Base-by-base conservation (phyloP, 2,888 invertebrate species). In the Troglohyphantes excavatus region DNA sequence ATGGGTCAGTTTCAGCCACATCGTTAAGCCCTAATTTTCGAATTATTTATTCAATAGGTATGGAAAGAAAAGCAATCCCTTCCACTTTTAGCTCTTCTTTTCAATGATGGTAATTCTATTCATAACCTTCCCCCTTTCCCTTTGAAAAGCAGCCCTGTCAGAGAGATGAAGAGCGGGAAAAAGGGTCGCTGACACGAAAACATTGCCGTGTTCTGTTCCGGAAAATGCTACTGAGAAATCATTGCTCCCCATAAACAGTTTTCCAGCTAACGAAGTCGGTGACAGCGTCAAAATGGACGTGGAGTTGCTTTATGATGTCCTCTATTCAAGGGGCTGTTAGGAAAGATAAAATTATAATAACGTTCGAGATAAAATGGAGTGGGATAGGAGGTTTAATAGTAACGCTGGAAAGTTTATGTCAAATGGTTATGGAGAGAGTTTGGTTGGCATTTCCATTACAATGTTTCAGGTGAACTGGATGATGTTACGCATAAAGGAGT, bases 101-200 rank as follows among this genome's bases (percentile, higher is more conserved):
- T 21, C 6, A 26, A 46, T 72, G 13, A 17, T 46, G 53, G 26
- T 29, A 9, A 61, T n/a, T 75, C 59, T 61, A 61, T 29, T 75
- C 59, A 59, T 59, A 59, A 75, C 61, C 75, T 33, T 75, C 19
- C 13, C 29, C n/a, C 19, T 7, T 73, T 61, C 26, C 33, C 46
- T 17, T 72, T 53, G 43, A 72, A 23, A 72, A 72, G 33, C n/a
- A 19, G 27, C 26, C 26, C 19, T 26, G 72, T 73, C 75, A 75
- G 6, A 29, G 59, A 59, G 75, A 75, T 59, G 75, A 59, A 75
- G 3, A n/a, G 23, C 13, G 9, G 23, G 17, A 53, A 46, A 46
- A 72, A 72, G 29, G 75, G 75, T 75, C 75, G 59, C n/a, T 75
- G 75, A 75, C 75, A 75, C 59, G 75, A 59, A 75, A 59, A 75